Conservation (phyloP, 2,888 invertebrate genomes). For the Brachylomia viminalis region DNA sequence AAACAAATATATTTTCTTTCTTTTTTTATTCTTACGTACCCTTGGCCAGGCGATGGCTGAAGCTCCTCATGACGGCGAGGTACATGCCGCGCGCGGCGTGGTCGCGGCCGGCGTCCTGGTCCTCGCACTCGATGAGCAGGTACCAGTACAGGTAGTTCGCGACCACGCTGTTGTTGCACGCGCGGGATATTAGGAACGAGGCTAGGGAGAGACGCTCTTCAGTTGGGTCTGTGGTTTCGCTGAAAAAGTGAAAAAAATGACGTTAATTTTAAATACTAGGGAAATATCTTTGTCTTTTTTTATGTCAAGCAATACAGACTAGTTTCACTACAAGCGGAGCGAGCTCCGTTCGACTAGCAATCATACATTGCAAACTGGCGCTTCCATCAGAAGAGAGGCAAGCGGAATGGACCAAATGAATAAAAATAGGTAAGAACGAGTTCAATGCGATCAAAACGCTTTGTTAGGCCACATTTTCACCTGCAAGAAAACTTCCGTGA, state of each 20-base stretch:
- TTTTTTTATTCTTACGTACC: slow-evolving; percentile 78
- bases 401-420: background rate
- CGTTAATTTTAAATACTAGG: background rate
- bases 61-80: slow-evolving; percentile 96
- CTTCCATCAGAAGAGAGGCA: background rate
- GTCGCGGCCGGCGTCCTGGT: slow-evolving; percentile 94
- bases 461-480: no score
- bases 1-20: background rate
- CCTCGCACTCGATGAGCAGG: slow-evolving; percentile 98
- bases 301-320: background rate
- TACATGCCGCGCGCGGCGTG: slow-evolving; percentile 95
- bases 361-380: background rate
- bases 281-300: background rate
- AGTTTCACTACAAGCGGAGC: background rate
- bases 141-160: slow-evolving; percentile 99
- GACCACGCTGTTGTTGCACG: slow-evolving; percentile 96
- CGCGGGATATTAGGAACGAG: slow-evolving; percentile 97
- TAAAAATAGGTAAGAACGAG: background rate
- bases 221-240: slow-evolving; percentile 61
- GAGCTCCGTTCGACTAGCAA: background rate
- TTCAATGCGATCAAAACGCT: no score
- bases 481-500: no score
- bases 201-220: slow-evolving; percentile 93
- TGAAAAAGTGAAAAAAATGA: slow-evolving; percentile 15
- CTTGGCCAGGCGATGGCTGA: slow-evolving; percentile 93